Base-by-base conservation (phyloP, 1,140 invertebrate genomes). In the Drosophila chauvacae region DNA sequence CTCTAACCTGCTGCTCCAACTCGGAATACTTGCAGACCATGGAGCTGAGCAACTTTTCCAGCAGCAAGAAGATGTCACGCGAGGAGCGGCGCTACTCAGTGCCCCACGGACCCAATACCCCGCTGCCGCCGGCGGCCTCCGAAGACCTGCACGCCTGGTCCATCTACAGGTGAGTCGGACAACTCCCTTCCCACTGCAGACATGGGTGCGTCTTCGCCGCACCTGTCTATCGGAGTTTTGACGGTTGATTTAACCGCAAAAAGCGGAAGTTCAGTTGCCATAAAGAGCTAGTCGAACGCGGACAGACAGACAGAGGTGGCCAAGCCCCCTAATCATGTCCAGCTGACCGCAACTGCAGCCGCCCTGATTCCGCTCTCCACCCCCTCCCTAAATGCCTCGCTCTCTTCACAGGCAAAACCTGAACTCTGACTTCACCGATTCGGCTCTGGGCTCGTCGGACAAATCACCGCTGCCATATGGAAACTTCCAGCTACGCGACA, bases 61-160 rank as follows among this genome's bases (percentile, higher is more conserved):
- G 71, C 79, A 82, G 68, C 58, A 91, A 92, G 77, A 92, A 92
- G 77, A 91, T 92, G 80, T 92, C 91, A 88, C 91, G 93, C 75
- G 92, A 93, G 93, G 96, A 97, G 92, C 94, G 96, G 77, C 95
- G 96, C 80, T 97, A 97, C 93, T 97, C 96, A 18, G 96, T 97
- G 91, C 96, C 96, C 9, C 80, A 95, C 95, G 93, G 94, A 95
- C 65, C 93, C 93, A 92, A 93, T 93, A 93, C 93, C 93, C 92
- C 94, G 92, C 91, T 96, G 95, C 83, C 95, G 94, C 71, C 94
- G 94, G 85, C 95, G 95, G 93, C 93, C 91, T 97, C 96, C 30
- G 97, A 98, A 91, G 97, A 98, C 93, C 94, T 98, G 58, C 97
- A 98, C 93, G 97, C 97, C 51, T 98, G 98, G 98, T 98, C 97